Evolutionary conservation across 23 tunicate genomes (phyloP).

Genomic region (Halocynthia roretzi): DNA sequence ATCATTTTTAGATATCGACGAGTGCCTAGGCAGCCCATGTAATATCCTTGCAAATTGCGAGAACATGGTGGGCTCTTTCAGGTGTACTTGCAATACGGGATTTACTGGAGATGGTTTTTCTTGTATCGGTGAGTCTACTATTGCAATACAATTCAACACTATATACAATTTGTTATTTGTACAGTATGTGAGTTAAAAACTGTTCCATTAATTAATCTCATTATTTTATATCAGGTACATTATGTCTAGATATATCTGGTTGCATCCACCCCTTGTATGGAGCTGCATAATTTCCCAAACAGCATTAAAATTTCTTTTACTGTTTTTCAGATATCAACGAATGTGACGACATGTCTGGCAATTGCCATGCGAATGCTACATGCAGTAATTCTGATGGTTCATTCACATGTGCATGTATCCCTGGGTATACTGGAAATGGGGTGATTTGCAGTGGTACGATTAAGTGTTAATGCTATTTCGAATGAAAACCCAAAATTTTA

Average conservation of each 20-base stretch:
- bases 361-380: conserved; percentile 17
- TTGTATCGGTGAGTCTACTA: conserved; percentile 6
- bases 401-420: conserved; percentile 18
- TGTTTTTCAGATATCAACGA: conserved; percentile 31
- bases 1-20: conserved; percentile 11
- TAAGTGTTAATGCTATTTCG: background rate
- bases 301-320: too few species aligned
- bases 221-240: too few species aligned
- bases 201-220: too few species aligned
- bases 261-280: too few species aligned
- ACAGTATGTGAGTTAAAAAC: too few species aligned
- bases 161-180: too few species aligned
- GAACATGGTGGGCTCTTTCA: conserved; percentile 9
- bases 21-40: background rate
- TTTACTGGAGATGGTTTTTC: conserved; percentile 32
- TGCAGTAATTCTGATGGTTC: conserved; percentile 23
- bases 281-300: too few species aligned
- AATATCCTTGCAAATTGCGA: conserved; percentile 4
- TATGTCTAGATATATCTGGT: too few species aligned
- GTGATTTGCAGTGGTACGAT: background rate
- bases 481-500: too few species aligned
- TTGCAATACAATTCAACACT: too few species aligned
- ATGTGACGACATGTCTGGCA: conserved; percentile 7
- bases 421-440: conserved; percentile 38
- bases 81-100: conserved; percentile 38